These are phyloP conservation scores for Cairina moschata DNA, from an alignment of 2,113 vertebrate species.

Conservation along the genomic window DNA sequence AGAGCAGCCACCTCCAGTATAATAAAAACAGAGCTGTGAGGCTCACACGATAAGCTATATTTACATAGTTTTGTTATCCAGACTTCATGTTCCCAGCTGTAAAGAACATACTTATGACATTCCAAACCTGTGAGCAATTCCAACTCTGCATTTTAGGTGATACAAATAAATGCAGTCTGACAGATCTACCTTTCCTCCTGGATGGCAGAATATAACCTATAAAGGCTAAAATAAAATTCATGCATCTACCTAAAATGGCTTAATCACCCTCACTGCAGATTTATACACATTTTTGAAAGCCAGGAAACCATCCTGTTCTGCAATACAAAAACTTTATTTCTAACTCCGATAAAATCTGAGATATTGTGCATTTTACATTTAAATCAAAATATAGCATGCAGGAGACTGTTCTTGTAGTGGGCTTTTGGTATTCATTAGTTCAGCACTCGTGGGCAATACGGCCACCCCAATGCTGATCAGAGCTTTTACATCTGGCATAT, in stretches of 20 bases:
- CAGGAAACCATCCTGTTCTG: not conserved
- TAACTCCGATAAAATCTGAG: not conserved
- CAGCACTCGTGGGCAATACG: fast-evolving
- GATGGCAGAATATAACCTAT: not conserved
- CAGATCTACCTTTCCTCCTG: not conserved
- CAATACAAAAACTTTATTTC: not conserved
- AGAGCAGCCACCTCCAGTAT: not conserved
- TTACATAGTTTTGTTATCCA: not conserved
- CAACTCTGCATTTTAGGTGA: not conserved
- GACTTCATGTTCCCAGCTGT: fast-evolving
- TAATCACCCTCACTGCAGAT: not conserved
- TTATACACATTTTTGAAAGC: not conserved
- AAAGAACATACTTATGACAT: not conserved
- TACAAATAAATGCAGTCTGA: not conserved
- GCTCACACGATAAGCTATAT: not conserved
- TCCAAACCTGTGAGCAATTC: not conserved
- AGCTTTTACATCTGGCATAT: not conserved
- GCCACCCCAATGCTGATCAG: not conserved
- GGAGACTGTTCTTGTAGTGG: not conserved
- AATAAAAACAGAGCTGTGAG: not conserved
- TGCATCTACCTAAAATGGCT: not conserved
- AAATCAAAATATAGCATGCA: not conserved
- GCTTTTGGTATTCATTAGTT: not conserved
- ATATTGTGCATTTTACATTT: not conserved
- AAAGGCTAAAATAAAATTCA: not conserved